Conservation (phyloP, 2,797 vertebrate genomes). For the Micrastur ruficollis region DNA sequence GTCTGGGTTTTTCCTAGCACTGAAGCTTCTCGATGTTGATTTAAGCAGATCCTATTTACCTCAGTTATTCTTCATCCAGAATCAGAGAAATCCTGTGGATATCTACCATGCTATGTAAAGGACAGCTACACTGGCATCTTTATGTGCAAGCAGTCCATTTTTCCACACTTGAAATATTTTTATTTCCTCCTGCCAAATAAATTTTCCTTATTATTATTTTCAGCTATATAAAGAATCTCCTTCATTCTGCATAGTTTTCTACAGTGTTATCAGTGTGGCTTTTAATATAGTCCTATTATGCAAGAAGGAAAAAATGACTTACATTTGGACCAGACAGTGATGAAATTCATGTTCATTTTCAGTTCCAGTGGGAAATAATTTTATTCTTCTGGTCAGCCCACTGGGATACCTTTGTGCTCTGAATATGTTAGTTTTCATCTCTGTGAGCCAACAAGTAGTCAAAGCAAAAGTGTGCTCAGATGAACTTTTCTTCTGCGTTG, state of each 20-base stretch:
- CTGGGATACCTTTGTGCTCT: background rate
- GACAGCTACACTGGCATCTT: background rate
- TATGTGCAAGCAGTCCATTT: background rate
- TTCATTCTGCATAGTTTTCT: background rate
- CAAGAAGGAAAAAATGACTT: background rate
- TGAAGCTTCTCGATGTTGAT: background rate
- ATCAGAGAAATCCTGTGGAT: background rate
- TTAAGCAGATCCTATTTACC: background rate
- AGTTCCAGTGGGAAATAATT: background rate
- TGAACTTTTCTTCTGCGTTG: background rate
- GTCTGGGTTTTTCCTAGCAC: background rate
- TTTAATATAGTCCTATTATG: background rate
- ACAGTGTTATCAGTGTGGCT: background rate
- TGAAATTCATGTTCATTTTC: constrained; percentile 4
- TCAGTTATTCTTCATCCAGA: background rate
- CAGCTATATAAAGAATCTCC: background rate
- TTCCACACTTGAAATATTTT: background rate
- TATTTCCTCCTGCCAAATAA: background rate
- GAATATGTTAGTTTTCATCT: background rate
- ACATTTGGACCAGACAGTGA: background rate
- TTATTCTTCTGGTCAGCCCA: background rate
- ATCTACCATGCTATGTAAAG: background rate
- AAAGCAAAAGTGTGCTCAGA: background rate
- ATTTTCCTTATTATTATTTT: background rate
- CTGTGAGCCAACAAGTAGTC: background rate